phyloP scores from a whole-genome alignment of 1,140 invertebrate genomes.

The Orius laevigatus region DNA sequence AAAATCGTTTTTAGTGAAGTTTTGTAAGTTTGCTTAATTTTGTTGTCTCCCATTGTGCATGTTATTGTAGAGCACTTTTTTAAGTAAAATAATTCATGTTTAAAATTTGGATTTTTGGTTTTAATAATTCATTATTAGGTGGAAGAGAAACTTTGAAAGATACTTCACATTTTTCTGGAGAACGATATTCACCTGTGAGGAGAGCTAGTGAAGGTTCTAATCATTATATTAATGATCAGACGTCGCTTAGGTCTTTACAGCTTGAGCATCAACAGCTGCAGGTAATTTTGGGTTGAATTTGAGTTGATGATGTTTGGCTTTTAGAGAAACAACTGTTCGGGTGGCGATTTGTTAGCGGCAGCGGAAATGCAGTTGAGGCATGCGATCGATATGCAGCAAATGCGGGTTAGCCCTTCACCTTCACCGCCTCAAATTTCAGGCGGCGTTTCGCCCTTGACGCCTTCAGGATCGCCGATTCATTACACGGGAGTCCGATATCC shows the following conservation, averaged over 20 bases:
- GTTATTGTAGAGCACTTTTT: too few relatives aligned
- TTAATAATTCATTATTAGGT: not conserved
- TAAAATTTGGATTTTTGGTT: too few relatives aligned
- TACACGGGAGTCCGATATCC: constrained; percentile 12
- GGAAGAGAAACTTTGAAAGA: constrained; percentile 36
- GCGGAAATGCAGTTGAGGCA: constrained; percentile 18
- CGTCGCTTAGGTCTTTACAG: constrained; percentile 17
- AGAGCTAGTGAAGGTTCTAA: constrained; percentile 58
- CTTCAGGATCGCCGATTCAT: constrained; percentile 20
- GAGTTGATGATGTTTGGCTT: too few relatives aligned
- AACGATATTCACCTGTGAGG: constrained; percentile 77
- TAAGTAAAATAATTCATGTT: too few relatives aligned
- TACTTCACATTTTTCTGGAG: constrained; percentile 35
- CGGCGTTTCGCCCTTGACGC: constrained; percentile 18
- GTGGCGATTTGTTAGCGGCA: not conserved
- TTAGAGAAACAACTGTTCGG: constrained; percentile 11
- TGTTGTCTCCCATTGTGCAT: constrained; percentile 5
- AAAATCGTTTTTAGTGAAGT: constrained; percentile 6
- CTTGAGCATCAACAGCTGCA: constrained; percentile 20
- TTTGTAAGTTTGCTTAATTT: constrained; percentile 8
- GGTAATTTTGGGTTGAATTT: constrained; percentile 9
- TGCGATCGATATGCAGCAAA: constrained; percentile 18
- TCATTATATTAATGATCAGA: constrained; percentile 11
- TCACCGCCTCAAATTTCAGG: constrained; percentile 18
- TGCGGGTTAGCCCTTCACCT: constrained; percentile 17